Base-by-base conservation (phyloP, 2,888 invertebrate genomes). In the Leuctra nigra region DNA sequence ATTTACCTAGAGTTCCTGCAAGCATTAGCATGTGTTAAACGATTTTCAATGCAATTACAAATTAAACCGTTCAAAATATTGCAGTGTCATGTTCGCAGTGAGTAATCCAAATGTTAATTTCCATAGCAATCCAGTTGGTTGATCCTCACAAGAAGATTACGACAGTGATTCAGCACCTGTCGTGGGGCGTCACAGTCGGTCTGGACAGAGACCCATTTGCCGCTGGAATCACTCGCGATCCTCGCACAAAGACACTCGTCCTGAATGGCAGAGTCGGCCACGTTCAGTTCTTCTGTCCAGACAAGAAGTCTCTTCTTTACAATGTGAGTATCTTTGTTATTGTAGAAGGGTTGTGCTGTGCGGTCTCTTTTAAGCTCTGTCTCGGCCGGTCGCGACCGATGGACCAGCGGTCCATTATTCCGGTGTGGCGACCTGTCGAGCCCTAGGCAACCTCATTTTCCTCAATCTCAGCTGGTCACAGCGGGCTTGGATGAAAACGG, bases 211-310 rank as follows among this genome's bases (percentile, higher is more conserved):
- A 73, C 36, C 74, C 75, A 65, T 80, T 80, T 66, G 80, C 79
- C 59, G 75, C 75, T 58, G 79, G 78, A 1, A 33, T 86, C 41
- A 68, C 69, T 13, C 74, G 76, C 50, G 87, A 88, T 72, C 81
- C 83, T 2, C 74, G 81, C 46, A 81, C 81, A 9, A 77, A 79
- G 63, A 73, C 81, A 6, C 69, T 89, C 16, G 82, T 87, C 33
- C 72, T 85, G 59, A 89, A 88, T 68, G 87, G 88, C 29, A 77
- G 82, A 61, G 76, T 80, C 0, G 89, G 89, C 13, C 83, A 86
- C 64, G 71, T 89, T 46, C 89, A 90, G 69, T 87, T 88, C 72
- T 88, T 81, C 69, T 81, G 82, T 44, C 78, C 80, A 0, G 72
- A 77, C 50, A 78, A 79, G 3, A 82, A 82, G 66, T 79, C 75